Conservation (phyloP, 1,140 invertebrate genomes). For the Aleiodes sp. region DNA sequence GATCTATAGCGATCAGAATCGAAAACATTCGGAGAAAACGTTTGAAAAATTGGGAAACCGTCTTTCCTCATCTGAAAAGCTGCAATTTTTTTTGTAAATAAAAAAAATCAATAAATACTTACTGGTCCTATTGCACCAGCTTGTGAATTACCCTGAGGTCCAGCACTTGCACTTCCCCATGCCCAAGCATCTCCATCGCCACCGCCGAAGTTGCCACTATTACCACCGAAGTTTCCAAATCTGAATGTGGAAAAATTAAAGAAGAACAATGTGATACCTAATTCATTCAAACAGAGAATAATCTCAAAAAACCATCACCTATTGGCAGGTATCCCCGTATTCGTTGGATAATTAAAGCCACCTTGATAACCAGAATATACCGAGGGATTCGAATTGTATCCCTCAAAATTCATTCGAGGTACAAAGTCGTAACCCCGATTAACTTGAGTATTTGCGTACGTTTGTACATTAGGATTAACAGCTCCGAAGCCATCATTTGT, state of each 20-base stretch:
- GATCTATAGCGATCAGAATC: neutral
- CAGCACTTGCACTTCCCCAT: constrained; percentile 40
- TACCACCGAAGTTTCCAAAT: neutral
- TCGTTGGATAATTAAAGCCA: neutral
- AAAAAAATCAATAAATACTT: constrained; percentile 33
- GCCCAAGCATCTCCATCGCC: constrained; percentile 9
- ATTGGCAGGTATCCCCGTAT: neutral
- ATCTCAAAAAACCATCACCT: constrained; percentile 31
- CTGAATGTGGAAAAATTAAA: neutral
- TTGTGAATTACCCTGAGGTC: constrained; percentile 54
- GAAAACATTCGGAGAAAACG: neutral
- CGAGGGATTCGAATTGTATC: neutral
- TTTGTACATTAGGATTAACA: constrained; percentile 34
- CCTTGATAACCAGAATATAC: neutral
- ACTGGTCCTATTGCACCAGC: constrained; percentile 50
- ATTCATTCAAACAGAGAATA: neutral
- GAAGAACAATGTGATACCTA: neutral
- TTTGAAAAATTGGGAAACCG: too few species aligned
- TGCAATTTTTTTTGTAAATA: too few species aligned
- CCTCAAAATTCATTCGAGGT: neutral
- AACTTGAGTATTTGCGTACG: constrained; percentile 30
- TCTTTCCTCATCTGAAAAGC: too few species aligned
- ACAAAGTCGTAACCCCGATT: neutral
- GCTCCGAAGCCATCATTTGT: constrained; percentile 35
- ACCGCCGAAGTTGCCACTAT: neutral